Evolutionary conservation across 1,140 invertebrate genomes (phyloP).

Genomic region (Caenorhabditis tropicalis): DNA sequence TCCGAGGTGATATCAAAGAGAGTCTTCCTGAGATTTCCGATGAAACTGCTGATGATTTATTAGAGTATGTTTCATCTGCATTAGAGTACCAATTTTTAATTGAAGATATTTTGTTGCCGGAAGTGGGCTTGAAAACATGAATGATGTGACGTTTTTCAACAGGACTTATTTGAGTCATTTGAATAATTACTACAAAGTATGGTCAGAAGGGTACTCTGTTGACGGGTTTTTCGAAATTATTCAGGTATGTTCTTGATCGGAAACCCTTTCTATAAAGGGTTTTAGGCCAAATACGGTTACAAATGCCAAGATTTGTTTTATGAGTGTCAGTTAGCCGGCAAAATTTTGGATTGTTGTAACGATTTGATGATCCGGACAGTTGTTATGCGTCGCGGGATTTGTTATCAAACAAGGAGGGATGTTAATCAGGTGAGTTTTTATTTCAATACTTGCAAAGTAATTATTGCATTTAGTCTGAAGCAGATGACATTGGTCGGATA

Average conservation of each 20-base stretch:
- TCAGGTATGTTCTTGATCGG: slow-evolving; percentile 28
- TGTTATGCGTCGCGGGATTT: slow-evolving; percentile 68
- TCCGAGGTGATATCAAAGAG: slow-evolving; percentile 62
- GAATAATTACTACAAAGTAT: slow-evolving; percentile 60
- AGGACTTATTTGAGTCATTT: slow-evolving; percentile 63
- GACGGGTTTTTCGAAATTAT: slow-evolving; percentile 62
- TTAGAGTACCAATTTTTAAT: not conserved
- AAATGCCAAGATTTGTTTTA: slow-evolving; percentile 67
- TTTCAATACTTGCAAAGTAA: not conserved
- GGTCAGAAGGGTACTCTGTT: slow-evolving; percentile 60
- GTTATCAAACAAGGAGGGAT: slow-evolving; percentile 63
- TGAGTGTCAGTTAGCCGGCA: slow-evolving; percentile 66
- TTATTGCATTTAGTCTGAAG: slow-evolving; percentile 60
- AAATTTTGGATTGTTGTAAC: slow-evolving; percentile 61
- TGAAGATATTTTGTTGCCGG: slow-evolving; percentile 63
- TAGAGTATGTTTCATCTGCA: not conserved
- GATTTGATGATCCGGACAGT: slow-evolving; percentile 58
- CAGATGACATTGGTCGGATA: slow-evolving; percentile 68
- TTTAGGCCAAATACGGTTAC: slow-evolving; percentile 68
- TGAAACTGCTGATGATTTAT: slow-evolving; percentile 41
- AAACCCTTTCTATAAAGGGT: not conserved
- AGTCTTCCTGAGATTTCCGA: slow-evolving; percentile 55
- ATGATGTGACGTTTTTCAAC: slow-evolving; percentile 60
- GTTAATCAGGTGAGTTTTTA: slow-evolving; percentile 63
- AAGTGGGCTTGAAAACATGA: slow-evolving; percentile 68